phyloP scores from a whole-genome alignment of 2,113 vertebrate genomes.

The Galeopterus variegatus region DNA sequence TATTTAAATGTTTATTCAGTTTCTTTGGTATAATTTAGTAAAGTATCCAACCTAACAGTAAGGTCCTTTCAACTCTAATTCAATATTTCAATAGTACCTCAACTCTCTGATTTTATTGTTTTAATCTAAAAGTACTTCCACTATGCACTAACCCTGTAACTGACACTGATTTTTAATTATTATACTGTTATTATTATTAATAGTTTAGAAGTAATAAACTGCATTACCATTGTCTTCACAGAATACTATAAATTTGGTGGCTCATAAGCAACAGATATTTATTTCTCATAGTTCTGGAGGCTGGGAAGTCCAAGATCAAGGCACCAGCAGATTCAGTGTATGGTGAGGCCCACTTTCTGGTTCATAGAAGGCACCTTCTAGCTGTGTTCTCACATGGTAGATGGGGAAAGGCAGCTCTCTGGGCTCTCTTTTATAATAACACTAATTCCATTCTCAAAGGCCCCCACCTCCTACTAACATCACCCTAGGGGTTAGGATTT shows the following conservation, averaged over 20 bases:
- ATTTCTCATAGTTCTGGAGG: neutral
- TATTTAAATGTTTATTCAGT: neutral
- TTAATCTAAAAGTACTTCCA: neutral
- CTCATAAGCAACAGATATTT: neutral
- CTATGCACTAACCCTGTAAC: neutral
- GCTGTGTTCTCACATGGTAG: too few relatives aligned
- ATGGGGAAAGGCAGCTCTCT: neutral
- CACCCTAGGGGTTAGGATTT: neutral
- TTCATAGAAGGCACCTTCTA: neutral
- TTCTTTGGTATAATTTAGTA: conserved; percentile 8
- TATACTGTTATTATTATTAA: neutral
- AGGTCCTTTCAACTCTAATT: neutral
- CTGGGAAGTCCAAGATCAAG: neutral
- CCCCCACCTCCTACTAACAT: neutral
- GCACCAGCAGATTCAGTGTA: fast-evolving
- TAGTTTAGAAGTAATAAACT: conserved; percentile 35
- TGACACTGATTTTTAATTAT: neutral
- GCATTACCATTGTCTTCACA: neutral
- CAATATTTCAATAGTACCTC: neutral
- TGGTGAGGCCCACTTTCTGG: neutral
- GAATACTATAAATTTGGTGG: neutral
- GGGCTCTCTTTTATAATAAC: neutral
- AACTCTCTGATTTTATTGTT: conserved; percentile 49
- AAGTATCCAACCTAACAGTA: neutral
- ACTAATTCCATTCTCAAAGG: neutral